A percentile compares a stretch with the other conserved stretches of the same genome.
phyloP scores from a whole-genome alignment of 2,113 vertebrate species.

The Danionella cerebrum region DNA sequence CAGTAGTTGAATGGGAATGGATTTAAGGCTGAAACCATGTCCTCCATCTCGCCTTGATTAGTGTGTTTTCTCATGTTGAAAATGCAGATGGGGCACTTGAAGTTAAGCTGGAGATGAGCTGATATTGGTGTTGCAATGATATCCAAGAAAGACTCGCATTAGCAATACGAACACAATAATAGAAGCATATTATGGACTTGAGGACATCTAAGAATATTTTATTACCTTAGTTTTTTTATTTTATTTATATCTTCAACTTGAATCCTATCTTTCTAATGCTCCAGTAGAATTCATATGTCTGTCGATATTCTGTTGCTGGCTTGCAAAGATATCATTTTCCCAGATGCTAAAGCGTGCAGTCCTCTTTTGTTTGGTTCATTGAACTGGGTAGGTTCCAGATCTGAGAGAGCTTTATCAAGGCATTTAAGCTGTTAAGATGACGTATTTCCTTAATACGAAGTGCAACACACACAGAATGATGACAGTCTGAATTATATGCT shows the following conservation, averaged over 20 bases:
- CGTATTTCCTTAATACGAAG: no score
- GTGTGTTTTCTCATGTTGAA: neutral
- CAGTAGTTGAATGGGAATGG: neutral
- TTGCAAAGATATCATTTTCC: constrained; percentile 29
- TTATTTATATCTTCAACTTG: no score
- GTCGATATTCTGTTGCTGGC: constrained; percentile 21
- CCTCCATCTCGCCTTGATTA: neutral
- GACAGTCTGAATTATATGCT: no score
- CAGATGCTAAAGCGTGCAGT: constrained; percentile 46
- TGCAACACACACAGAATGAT: no score
- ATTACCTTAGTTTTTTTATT: no score
- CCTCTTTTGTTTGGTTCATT: constrained; percentile 47
- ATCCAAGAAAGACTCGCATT: no score
- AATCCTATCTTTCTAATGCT: neutral
- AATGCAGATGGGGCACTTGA: neutral
- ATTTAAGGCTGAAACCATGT: neutral
- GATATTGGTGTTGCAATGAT: no score
- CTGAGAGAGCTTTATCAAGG: constrained; percentile 66
- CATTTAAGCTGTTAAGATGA: constrained; percentile 58
- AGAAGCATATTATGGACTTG: no score
- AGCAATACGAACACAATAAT: no score
- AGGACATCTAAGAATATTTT: no score
- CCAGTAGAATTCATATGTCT: neutral
- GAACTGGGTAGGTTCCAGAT: constrained; percentile 60
- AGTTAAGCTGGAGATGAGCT: neutral